These are phyloP conservation scores for Casuarius casuarius DNA, from an alignment of 2,113 vertebrate genomes.

Conservation along the genomic window DNA sequence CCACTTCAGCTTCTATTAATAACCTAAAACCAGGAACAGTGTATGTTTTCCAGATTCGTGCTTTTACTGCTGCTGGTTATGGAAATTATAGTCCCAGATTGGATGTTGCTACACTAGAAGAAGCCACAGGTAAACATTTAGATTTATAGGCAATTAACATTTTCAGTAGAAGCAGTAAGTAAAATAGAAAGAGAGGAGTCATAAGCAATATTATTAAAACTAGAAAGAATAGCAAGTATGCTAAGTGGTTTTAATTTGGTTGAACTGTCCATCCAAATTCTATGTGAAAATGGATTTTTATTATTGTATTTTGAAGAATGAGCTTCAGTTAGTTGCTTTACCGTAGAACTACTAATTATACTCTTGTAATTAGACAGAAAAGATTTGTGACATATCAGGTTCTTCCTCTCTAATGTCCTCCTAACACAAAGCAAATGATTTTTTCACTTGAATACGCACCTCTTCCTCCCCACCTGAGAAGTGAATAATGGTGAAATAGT, in stretches of 20 bases:
- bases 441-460: background rate
- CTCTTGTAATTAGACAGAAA: background rate
- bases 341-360: background rate
- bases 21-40: slow-evolving; percentile 97
- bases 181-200: background rate
- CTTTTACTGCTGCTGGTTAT: slow-evolving; percentile 95
- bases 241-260: background rate
- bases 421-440: background rate
- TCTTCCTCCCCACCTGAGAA: background rate
- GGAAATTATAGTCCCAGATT: slow-evolving; percentile 94
- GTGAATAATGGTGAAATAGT: background rate
- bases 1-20: slow-evolving; percentile 93
- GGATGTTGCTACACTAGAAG: slow-evolving; percentile 95
- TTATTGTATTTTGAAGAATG: background rate
- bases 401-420: background rate
- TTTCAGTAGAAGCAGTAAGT: background rate
- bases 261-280: background rate
- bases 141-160: slow-evolving; percentile 54
- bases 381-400: background rate
- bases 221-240: background rate
- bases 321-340: background rate
- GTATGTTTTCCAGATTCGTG: slow-evolving; percentile 97
- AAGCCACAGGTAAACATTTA: slow-evolving; percentile 87
- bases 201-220: background rate
- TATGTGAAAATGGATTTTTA: background rate